Percentiles rank a stretch among this genome's conserved stretches.
These are phyloP conservation scores for Cenopis cana DNA, from an alignment of 2,888 invertebrate genomes.

Conservation along the genomic window DNA sequence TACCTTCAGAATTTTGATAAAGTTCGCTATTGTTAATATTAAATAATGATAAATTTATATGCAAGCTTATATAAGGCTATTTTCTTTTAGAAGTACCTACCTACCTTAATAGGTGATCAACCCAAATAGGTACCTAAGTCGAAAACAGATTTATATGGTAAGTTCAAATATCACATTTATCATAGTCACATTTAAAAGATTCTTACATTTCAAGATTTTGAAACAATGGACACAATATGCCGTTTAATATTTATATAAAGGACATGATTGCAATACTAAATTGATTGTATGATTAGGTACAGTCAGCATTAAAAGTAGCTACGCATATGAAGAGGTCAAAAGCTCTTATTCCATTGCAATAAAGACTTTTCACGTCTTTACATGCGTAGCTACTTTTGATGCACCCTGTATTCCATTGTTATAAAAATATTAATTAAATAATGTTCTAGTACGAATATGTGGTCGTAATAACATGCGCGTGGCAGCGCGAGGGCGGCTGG, in stretches of 20 bases:
- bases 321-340: too few relatives aligned
- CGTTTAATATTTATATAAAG: neutral
- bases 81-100: neutral
- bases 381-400: too few relatives aligned
- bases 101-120: neutral
- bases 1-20: constrained; percentile 25
- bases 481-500: constrained; percentile 24
- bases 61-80: neutral
- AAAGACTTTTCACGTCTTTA: too few relatives aligned
- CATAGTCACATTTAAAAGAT: too few relatives aligned
- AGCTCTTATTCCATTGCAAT: too few relatives aligned
- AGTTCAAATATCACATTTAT: too few relatives aligned
- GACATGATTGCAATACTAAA: neutral
- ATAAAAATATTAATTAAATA: neutral
- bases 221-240: neutral
- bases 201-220: too few relatives aligned
- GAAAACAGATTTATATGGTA: neutral
- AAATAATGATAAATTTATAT: constrained; percentile 9
- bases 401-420: too few relatives aligned
- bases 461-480: neutral
- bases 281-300: too few relatives aligned
- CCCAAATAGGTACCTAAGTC: too few relatives aligned
- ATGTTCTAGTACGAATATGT: constrained; percentile 11
- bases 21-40: constrained; percentile 14
- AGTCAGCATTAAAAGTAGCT: too few relatives aligned